A percentile compares a stretch with the other conserved stretches of the same genome.
phyloP scores from a whole-genome alignment of 2,797 vertebrate genomes.

The Sciaenops ocellatus region DNA sequence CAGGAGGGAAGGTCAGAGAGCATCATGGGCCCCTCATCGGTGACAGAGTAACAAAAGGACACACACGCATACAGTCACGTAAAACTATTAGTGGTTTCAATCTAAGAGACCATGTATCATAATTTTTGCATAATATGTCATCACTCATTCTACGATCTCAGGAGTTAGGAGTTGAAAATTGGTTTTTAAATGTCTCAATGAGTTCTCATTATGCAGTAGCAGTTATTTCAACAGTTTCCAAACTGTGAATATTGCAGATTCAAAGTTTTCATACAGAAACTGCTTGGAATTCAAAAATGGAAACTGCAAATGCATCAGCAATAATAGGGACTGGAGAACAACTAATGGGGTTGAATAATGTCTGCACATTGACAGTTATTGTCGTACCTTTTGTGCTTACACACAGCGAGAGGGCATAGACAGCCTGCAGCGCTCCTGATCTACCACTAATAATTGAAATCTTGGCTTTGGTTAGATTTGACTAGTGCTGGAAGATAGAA shows the following conservation, averaged over 20 bases:
- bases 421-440: constrained; percentile 44
- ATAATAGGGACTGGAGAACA: neutral
- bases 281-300: constrained; percentile 3
- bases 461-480: constrained; percentile 34
- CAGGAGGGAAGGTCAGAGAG: constrained; percentile 72
- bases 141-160: neutral
- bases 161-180: neutral
- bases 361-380: constrained; percentile 7
- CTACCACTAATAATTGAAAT: constrained; percentile 44
- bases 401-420: constrained; percentile 36
- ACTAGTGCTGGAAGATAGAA: constrained; percentile 22
- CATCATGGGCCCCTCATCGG: constrained; percentile 41
- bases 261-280: constrained; percentile 3
- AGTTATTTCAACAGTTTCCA: neutral
- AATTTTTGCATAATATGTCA: neutral
- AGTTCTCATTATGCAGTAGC: neutral
- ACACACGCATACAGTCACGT: constrained; percentile 48
- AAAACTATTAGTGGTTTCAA: constrained; percentile 41
- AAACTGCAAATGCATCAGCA: constrained; percentile 13
- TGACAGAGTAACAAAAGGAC: constrained; percentile 52
- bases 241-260: neutral
- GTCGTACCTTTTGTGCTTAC: constrained; percentile 26
- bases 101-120: constrained; percentile 22
- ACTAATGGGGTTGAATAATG: constrained; percentile 24
- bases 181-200: neutral